Base-by-base conservation (phyloP, 2,888 invertebrate species). In the Stramonita haemastoma region DNA sequence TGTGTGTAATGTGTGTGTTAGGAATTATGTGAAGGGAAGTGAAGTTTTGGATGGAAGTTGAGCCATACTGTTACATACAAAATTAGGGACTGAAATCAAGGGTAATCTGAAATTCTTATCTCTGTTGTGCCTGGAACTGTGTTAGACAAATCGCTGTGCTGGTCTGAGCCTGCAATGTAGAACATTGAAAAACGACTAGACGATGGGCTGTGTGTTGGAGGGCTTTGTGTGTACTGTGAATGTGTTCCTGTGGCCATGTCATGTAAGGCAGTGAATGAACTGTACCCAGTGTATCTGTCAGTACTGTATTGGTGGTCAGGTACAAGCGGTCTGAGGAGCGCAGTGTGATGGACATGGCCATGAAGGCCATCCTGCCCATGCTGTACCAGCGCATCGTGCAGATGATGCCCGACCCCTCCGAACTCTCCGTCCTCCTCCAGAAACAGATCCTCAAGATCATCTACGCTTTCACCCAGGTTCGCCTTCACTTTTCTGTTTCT, bases 371-470 rank as follows among this genome's bases (percentile, higher is more conserved):
- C 88, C 97, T 99, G 93, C 99, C 99, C 0, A 97, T 98, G 97
- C 97, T 99, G 93, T 98, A 99, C 95, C 98, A 98, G 95, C 97
- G 96, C 2, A 94, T 96, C 90, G 90, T 94, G 4, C 95, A 95
- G 91, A 97, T 99, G 83, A 97, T 98, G 94, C 97, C 97, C 56
- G 98, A 99, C 96, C 97, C 97, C 89, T 98, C 98, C 0, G 98
- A 98, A 93, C 98, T 98, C 94, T 98, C 99, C 57, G 98, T 98
- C 87, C 96, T 98, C 70, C 97, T 99, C 91, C 99, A 99, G 96
- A 99, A 99, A 96, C 98, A 98, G 96, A 98, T 99, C 94, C 96
- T 98, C 19, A 98, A 98, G 96, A 98, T 99, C 94, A 99, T 98
- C 96, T 99, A 98, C 96, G 98, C 98, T 60, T 97, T 99, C 87